These are phyloP conservation scores for Scalopus aquaticus DNA, from an alignment of 2,113 vertebrate genomes.

Conservation along the genomic window DNA sequence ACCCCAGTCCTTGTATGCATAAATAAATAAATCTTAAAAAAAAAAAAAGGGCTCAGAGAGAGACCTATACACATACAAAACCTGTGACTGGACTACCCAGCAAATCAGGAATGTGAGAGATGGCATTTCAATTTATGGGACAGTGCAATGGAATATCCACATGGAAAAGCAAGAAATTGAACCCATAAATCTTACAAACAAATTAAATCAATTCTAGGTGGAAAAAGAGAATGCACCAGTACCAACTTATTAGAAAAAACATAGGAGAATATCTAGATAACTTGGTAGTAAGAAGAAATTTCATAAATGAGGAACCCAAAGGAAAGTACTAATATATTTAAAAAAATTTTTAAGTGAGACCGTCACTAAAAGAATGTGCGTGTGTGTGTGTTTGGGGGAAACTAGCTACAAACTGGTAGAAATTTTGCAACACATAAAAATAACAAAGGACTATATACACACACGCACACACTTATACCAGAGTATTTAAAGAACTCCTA, in stretches of 20 bases:
- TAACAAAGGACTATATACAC: not conserved
- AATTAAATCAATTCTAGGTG: not conserved
- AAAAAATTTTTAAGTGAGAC: not conserved
- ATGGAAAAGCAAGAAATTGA: not conserved
- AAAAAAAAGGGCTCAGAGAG: not conserved
- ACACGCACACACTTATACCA: no score
- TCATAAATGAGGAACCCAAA: not conserved
- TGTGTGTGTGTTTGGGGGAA: no score
- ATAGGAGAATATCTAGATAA: not conserved
- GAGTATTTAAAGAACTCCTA: not conserved
- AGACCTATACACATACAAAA: not conserved
- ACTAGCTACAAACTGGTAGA: not conserved
- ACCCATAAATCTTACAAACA: not conserved
- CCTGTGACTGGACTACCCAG: not conserved
- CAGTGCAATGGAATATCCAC: not conserved
- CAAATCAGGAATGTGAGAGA: not conserved
- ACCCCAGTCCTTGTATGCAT: no score
- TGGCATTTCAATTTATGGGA: not conserved
- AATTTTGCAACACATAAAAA: constrained; percentile 19
- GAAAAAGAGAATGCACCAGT: not conserved
- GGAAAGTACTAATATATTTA: not conserved
- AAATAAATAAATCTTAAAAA: no score
- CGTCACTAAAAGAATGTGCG: not conserved
- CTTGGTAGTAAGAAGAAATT: not conserved
- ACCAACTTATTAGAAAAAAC: not conserved